Conservation (phyloP, 2,888 invertebrate genomes). For the Troides oblongomaculatus region DNA sequence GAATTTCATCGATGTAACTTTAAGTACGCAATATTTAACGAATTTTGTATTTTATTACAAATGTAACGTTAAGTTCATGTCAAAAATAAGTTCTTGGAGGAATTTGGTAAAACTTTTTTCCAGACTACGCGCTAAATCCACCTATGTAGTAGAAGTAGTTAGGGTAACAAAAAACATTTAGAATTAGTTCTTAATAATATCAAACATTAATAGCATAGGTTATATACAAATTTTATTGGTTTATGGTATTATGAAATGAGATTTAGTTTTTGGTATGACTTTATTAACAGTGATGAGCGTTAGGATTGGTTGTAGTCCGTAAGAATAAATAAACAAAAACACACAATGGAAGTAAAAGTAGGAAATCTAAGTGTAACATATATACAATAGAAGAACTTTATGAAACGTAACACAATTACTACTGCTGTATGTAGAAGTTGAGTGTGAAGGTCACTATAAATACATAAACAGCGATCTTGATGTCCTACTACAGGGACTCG, state of each 20-base stretch:
- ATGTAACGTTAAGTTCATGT: neutral
- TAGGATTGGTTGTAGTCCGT: neutral
- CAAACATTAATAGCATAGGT: conserved; percentile 14
- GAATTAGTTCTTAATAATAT: conserved; percentile 2
- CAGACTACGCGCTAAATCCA: neutral
- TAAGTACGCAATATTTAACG: neutral
- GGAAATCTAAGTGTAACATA: neutral
- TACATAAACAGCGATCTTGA: too few relatives aligned
- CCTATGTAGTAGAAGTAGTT: neutral
- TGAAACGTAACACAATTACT: too few relatives aligned
- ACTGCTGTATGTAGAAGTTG: too few relatives aligned
- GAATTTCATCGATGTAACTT: neutral
- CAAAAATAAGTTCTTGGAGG: neutral
- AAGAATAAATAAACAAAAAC: neutral
- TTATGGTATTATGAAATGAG: conserved; percentile 1
- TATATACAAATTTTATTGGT: neutral
- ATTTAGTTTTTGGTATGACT: neutral
- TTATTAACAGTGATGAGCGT: neutral
- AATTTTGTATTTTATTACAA: neutral
- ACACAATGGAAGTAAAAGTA: neutral
- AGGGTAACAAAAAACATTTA: neutral
- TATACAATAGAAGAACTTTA: too few relatives aligned
- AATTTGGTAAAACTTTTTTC: neutral
- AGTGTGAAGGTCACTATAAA: too few relatives aligned
- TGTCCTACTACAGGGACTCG: too few relatives aligned